These are phyloP conservation scores for Epinephelus cyanopodus DNA, from an alignment of 2,113 vertebrate species.

Conservation along the genomic window DNA sequence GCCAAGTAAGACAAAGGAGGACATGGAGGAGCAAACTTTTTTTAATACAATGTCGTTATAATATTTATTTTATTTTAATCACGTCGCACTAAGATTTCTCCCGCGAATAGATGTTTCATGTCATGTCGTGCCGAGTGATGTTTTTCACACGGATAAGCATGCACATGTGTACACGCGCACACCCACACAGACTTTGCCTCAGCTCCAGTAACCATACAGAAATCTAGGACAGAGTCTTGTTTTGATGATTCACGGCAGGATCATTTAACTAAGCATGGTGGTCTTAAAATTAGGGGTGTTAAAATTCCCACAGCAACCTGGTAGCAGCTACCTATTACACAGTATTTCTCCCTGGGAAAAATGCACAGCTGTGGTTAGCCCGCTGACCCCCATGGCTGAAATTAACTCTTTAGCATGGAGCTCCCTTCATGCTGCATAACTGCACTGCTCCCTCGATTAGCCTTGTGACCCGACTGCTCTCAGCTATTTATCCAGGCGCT, in stretches of 20 bases:
- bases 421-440: conserved; percentile 20
- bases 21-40: conserved; percentile 12
- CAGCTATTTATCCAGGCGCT: conserved; percentile 55
- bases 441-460: conserved; percentile 48
- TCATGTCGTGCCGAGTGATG: background rate
- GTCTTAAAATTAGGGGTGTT: conserved; percentile 26
- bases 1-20: background rate
- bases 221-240: conserved; percentile 55
- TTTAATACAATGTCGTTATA: background rate
- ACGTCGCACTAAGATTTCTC: background rate
- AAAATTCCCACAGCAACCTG: conserved; percentile 15
- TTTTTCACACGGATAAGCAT: background rate
- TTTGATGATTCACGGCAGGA: conserved; percentile 51
- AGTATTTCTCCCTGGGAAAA: conserved; percentile 33
- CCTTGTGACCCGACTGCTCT: conserved; percentile 51
- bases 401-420: conserved; percentile 49
- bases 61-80: conserved; percentile 19
- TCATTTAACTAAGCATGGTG: conserved; percentile 31
- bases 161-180: background rate
- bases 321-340: background rate
- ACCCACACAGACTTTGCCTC: conserved; percentile 29
- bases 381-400: conserved; percentile 16
- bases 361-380: conserved; percentile 21
- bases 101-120: background rate
- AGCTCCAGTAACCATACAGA: conserved; percentile 2